A percentile compares a stretch with the other conserved stretches of the same genome.
Evolutionary conservation across 53 echinoderm and acorn worm species (phyloP).

Genomic region (Arbacia lixula): DNA sequence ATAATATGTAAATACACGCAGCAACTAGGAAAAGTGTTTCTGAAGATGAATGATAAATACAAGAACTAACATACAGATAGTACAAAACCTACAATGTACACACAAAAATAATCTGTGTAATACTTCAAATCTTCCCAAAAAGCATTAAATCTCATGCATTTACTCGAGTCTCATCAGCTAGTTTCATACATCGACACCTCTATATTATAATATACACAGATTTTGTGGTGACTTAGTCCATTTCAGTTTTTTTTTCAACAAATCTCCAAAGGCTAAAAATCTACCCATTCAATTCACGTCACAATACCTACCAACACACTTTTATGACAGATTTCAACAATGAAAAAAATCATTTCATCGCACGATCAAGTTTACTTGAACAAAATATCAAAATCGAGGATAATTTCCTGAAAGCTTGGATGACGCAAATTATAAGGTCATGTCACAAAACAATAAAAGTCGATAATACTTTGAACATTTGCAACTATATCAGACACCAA

Average conservation of each 20-base stretch:
- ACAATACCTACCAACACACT: too few species aligned
- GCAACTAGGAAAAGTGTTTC: constrained; percentile 59
- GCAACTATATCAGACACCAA: too few species aligned
- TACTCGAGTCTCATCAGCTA: constrained; percentile 38
- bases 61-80: constrained; percentile 54
- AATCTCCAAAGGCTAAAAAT: background rate
- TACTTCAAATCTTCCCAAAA: constrained; percentile 18
- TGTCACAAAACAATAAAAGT: too few species aligned
- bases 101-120: constrained; percentile 63
- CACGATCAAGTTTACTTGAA: too few species aligned
- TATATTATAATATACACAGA: constrained; percentile 25
- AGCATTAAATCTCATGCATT: constrained; percentile 34
- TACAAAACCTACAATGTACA: constrained; percentile 62
- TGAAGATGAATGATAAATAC: constrained; percentile 51
- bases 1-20: constrained; percentile 60
- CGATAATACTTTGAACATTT: too few species aligned
- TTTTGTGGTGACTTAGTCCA: constrained; percentile 47
- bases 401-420: too few species aligned
- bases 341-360: too few species aligned
- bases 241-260: constrained; percentile 32
- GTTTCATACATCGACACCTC: constrained; percentile 24
- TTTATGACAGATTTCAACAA: too few species aligned
- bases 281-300: too few species aligned
- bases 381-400: too few species aligned
- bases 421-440: too few species aligned